phyloP scores from a whole-genome alignment of 2,113 vertebrate genomes.

The Acanthisitta chloris region DNA sequence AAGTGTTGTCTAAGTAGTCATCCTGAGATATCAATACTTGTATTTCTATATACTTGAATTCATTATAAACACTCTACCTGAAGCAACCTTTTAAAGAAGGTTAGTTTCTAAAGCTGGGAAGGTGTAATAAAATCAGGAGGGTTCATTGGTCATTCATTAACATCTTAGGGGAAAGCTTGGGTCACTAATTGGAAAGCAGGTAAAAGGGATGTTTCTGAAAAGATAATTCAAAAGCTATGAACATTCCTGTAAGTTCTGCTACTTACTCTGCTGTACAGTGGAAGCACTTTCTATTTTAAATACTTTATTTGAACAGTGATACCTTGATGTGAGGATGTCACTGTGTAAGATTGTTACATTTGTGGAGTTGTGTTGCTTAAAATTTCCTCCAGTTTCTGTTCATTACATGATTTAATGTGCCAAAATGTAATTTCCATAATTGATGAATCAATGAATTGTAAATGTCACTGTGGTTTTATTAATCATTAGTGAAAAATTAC shows the following conservation, averaged over 20 bases:
- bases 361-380: constrained; percentile 70
- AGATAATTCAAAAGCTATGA: background rate
- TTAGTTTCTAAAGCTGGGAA: background rate
- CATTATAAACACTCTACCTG: background rate
- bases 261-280: background rate
- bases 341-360: constrained; percentile 63
- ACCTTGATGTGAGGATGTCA: background rate
- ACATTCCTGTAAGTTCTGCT: background rate
- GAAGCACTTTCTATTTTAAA: background rate
- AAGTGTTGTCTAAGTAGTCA: background rate
- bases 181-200: background rate
- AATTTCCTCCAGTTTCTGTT: background rate
- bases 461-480: constrained; percentile 4
- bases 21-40: background rate
- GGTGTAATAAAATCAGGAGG: background rate
- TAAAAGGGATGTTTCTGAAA: background rate
- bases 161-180: background rate
- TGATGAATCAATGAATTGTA: background rate
- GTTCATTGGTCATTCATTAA: background rate
- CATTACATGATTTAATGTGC: background rate
- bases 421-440: constrained; percentile 8
- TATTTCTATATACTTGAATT: background rate
- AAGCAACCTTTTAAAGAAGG: background rate
- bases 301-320: background rate
- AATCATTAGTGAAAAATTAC: background rate